Evolutionary conservation across 2,797 vertebrate species (phyloP), one percentile per base, ranked within the genome.

Genomic region (Galaxias olidus): DNA sequence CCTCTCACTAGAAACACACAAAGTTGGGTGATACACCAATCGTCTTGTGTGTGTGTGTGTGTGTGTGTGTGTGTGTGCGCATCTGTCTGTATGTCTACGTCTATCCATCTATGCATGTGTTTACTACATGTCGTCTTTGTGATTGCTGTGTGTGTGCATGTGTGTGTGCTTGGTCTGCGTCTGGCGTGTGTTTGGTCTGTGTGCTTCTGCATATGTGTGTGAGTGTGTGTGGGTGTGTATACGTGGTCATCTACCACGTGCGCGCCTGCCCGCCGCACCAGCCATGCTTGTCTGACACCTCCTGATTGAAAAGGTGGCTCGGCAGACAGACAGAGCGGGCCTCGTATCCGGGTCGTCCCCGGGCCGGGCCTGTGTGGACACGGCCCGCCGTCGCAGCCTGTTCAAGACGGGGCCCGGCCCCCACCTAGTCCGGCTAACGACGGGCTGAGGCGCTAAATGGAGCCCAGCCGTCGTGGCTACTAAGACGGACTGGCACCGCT

Each of bases 401-500:
- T 75, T 76, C 55, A 55, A 66, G 79, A 69, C 55, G 46, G 67
- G 66, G 12, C 18, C 63, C 47, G 75, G 75, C 77, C 20, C 44
- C 52, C 54, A 81, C 77, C 79, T 71, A 77, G 58, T 43, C 71
- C 69, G 63, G 69, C 53, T 83, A 83, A 85, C 69, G 76, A 59
- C 66, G 69, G 73, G 58, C 73, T 70, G 84, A 80, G 69, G 81
- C 52, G 70, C 72, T 65, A 77, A 70, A 86, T 84, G 79, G 79
- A 87, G 89, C 87, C 82, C 77, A 81, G 74, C 60, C 59, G 74
- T 4, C 40, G 73, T 77, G 76, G 68, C 62, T 82, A 87, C 85
- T 82, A 79, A n/a, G 65, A 50, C 65, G 74, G 40, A 47, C 66
- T 77, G 79, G 88, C 81, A 73, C 77, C 78, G 69, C 68, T 66